phyloP scores from a whole-genome alignment of 2,797 vertebrate genomes.

The Notolabrus celidotus region DNA sequence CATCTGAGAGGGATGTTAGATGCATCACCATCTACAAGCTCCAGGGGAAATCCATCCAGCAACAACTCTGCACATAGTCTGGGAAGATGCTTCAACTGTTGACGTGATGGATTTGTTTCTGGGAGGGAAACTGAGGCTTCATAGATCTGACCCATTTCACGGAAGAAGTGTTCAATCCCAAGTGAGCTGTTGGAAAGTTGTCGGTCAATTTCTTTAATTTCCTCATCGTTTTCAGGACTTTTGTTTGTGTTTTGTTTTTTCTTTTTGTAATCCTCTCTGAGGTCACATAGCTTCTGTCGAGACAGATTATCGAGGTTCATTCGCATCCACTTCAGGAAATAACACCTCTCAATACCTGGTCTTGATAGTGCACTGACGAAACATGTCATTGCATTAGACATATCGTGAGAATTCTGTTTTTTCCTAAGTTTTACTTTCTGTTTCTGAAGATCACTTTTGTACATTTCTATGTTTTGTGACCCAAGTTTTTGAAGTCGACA shows the following conservation, averaged over 20 bases:
- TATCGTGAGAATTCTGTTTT: constrained; percentile 69
- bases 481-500: constrained; percentile 71
- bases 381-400: constrained; percentile 68
- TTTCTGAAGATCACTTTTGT: constrained; percentile 68
- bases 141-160: too few relatives aligned
- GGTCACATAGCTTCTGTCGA: constrained; percentile 56
- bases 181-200: constrained; percentile 82
- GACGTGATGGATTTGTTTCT: constrained; percentile 24
- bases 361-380: constrained; percentile 81
- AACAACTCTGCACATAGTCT: constrained; percentile 81
- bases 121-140: constrained; percentile 81
- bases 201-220: constrained; percentile 67
- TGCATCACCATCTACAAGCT: too few relatives aligned
- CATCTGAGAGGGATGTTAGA: constrained; percentile 84
- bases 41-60: constrained; percentile 83
- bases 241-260: too few relatives aligned
- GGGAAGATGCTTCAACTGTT: constrained; percentile 81
- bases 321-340: constrained; percentile 87
- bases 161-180: too few relatives aligned
- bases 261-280: constrained; percentile 75
- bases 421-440: constrained; percentile 58
- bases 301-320: constrained; percentile 82
- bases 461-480: constrained; percentile 60
- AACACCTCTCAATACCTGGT: constrained; percentile 69
- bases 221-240: constrained; percentile 58